A percentile compares a stretch with the other conserved stretches of the same genome.
These are phyloP conservation scores for Cetoscarus ocellatus DNA, from an alignment of 2,797 vertebrate species.

Conservation along the genomic window DNA sequence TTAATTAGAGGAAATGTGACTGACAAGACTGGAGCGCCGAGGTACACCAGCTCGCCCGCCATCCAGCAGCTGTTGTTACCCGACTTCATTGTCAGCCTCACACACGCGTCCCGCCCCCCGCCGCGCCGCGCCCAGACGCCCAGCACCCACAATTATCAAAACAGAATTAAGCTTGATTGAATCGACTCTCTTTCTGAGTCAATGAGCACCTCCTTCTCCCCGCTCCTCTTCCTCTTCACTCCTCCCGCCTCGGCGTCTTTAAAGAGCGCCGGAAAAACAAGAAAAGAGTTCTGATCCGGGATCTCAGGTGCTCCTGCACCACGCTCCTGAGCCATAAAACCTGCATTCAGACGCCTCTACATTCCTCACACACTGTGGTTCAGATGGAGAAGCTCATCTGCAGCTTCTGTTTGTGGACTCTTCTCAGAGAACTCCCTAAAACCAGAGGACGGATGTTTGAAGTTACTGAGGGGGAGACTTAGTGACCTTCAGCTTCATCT, in stretches of 20 bases:
- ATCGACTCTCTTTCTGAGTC: slow-evolving; percentile 65
- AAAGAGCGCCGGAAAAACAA: slow-evolving; percentile 35
- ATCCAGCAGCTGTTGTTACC: slow-evolving; percentile 94
- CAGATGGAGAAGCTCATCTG: slow-evolving; percentile 86
- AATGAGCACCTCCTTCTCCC: slow-evolving; percentile 34
- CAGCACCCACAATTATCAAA: slow-evolving; percentile 91
- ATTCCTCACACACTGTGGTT: slow-evolving; percentile 38
- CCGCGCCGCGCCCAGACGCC: slow-evolving; percentile 76
- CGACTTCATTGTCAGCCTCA: slow-evolving; percentile 94
- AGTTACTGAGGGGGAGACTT: no score
- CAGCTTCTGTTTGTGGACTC: slow-evolving; percentile 75
- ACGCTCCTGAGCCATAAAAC: slow-evolving; percentile 46
- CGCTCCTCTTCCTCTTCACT: slow-evolving; percentile 30
- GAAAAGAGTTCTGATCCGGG: slow-evolving; percentile 35
- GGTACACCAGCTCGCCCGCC: slow-evolving; percentile 91
- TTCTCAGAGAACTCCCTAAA: no score
- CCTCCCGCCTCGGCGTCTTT: slow-evolving; percentile 38
- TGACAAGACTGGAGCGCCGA: slow-evolving; percentile 97
- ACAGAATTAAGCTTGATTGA: slow-evolving; percentile 91
- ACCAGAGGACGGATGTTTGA: no score
- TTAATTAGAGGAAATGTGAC: slow-evolving; percentile 99
- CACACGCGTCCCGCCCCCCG: slow-evolving; percentile 94
- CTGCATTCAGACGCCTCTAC: slow-evolving; percentile 29
- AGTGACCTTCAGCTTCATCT: no score
- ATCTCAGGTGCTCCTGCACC: slow-evolving; percentile 39